Evolutionary conservation across 1,140 invertebrate species (phyloP), one percentile per base, ranked within the genome.

Genomic region (Nasonia giraulti): DNA sequence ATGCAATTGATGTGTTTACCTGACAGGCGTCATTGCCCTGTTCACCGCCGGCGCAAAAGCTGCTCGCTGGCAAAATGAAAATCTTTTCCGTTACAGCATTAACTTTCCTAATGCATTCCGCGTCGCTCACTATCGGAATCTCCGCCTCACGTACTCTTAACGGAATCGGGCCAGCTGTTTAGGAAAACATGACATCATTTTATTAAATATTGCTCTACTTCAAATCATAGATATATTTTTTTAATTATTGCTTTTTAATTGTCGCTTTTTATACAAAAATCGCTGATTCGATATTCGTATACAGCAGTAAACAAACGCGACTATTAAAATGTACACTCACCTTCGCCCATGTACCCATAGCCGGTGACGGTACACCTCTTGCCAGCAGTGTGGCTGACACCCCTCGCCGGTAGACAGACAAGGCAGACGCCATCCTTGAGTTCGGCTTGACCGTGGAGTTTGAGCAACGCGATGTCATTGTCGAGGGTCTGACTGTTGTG

Each of bases 401-500:
- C 97, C 87, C 97, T 92, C 5, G 97, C 96, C 44, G 98, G 97
- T 55, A 99, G 92, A 91, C 98, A 99, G 10, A 98, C 97, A 66
- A 97, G 90, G 85, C 96, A 96, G 17, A 97, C 96, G 47, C 96
- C 97, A 91, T 97, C 96, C 86, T 96, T 96, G 3, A 99, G 94
- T 91, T 98, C 97, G 0, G 97, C 97, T 90, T 98, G 97, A 0
- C 97, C 96, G 87, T 98, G 96, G 8, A 99, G 95, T 91, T 98
- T 99, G 10, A 99, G 93, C 12, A 99, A 91, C 0, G 98, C 98
- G 86, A 99, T 98, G 90, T 99, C 98, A 89, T 99, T 99, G 90
- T 99, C 98, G 85, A 99, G 93, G 0, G 98, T 99, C 92, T 98
- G 97, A 86, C 97, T 98, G 91, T 99, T 98, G 93, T 99, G 98